Conservation (phyloP, 2,113 vertebrate genomes). For the Rhynchopsitta pachyrhyncha region DNA sequence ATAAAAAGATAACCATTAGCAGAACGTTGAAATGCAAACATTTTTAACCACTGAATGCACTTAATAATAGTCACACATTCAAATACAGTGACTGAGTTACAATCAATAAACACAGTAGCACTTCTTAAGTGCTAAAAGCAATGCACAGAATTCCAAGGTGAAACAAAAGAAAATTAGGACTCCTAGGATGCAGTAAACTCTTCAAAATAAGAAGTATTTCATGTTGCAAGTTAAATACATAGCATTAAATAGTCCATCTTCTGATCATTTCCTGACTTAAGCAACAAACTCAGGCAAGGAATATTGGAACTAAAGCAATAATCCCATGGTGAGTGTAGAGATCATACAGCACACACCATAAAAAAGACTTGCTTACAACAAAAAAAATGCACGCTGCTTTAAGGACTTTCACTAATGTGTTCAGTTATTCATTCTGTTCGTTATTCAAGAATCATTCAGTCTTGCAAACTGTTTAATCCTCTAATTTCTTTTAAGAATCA, state of each 20-base stretch:
- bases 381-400: background rate
- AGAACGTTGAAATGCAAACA: background rate
- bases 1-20: background rate
- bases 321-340: background rate
- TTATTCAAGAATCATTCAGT: background rate
- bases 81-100: background rate
- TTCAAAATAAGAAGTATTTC: background rate
- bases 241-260: background rate
- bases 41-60: background rate
- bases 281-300: background rate
- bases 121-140: background rate
- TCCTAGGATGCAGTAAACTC: background rate
- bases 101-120: background rate
- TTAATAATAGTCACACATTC: background rate
- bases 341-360: background rate
- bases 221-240: background rate
- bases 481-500: background rate
- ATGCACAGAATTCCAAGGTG: background rate
- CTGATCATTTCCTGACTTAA: background rate
- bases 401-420: background rate
- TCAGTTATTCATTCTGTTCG: background rate
- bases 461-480: background rate
- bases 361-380: background rate
- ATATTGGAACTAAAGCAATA: background rate
- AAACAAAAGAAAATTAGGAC: background rate